Conservation (phyloP, 92 coral and sea anemone species). For the Desmophyllum pertusum region DNA sequence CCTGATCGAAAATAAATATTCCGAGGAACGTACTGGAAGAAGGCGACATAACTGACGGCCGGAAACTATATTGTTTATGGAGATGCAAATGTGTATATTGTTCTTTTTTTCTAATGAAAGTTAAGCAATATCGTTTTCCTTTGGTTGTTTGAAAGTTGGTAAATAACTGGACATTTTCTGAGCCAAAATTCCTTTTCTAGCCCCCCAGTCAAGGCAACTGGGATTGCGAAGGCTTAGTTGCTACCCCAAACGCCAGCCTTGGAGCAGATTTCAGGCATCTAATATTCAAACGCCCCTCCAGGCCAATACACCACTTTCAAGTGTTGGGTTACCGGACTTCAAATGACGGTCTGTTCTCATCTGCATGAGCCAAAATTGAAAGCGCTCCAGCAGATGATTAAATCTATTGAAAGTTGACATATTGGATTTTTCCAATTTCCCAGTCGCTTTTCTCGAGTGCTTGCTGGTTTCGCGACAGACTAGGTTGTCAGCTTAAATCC, state of each 20-base stretch:
- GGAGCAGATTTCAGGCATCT: constrained; percentile 3
- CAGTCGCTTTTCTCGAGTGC: constrained; percentile 14
- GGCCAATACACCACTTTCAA: constrained; percentile 39
- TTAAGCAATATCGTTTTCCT: constrained; percentile 44
- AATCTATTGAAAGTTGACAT: constrained; percentile 31
- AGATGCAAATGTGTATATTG: constrained; percentile 65
- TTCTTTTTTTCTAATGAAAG: constrained; percentile 43
- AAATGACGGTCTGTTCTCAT: constrained; percentile 3
- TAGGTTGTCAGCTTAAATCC: constrained; percentile 27
- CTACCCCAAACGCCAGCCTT: background rate
- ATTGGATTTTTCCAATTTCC: constrained; percentile 13
- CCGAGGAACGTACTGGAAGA: constrained; percentile 63
- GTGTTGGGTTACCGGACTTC: constrained; percentile 31
- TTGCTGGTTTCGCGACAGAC: constrained; percentile 17
- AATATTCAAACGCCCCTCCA: constrained; percentile 30
- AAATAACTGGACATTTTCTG: constrained; percentile 6
- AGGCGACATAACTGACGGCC: constrained; percentile 69
- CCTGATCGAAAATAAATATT: constrained; percentile 25
- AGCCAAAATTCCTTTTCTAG: constrained; percentile 3
- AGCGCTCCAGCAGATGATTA: constrained; percentile 22
- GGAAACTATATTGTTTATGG: constrained; percentile 89
- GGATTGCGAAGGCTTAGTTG: background rate
- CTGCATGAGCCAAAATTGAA: constrained; percentile 1
- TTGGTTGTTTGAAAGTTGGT: constrained; percentile 25
- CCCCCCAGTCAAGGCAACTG: background rate